Percentiles rank a stretch among this genome's conserved stretches.
Evolutionary conservation across 23 tunicate genomes (phyloP).

Genomic region (Ciona savignyi): DNA sequence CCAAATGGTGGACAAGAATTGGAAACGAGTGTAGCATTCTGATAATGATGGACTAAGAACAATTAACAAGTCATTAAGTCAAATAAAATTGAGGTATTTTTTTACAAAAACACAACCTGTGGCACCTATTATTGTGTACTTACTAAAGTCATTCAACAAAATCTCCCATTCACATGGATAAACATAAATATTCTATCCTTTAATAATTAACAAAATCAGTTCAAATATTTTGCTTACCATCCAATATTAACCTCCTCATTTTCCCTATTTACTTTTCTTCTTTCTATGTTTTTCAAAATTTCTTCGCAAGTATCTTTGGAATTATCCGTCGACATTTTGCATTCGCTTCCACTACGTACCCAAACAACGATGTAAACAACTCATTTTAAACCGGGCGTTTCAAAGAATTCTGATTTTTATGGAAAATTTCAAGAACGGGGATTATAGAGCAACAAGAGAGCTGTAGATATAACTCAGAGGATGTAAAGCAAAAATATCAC

Average conservation of each 20-base stretch:
- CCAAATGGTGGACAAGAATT: too few species aligned
- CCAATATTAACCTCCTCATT: constrained; percentile 24
- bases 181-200: too few species aligned
- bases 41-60: too few species aligned
- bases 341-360: neutral
- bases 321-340: neutral
- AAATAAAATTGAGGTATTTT: too few species aligned
- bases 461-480: too few species aligned
- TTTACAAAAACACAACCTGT: too few species aligned
- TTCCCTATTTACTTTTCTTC: constrained; percentile 5
- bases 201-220: too few species aligned
- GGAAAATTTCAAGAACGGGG: neutral
- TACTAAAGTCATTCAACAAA: too few species aligned
- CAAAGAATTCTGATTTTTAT: neutral
- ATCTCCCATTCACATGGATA: too few species aligned
- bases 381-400: neutral
- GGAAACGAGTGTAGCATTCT: too few species aligned
- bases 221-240: constrained; percentile 21
- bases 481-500: neutral
- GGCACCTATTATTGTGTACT: too few species aligned
- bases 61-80: too few species aligned
- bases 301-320: constrained; percentile 3
- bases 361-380: neutral
- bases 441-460: neutral
- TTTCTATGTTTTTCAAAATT: constrained; percentile 11